Base-by-base conservation (phyloP, 2,888 invertebrate species). In the Hirtodrosophila histrioides region DNA sequence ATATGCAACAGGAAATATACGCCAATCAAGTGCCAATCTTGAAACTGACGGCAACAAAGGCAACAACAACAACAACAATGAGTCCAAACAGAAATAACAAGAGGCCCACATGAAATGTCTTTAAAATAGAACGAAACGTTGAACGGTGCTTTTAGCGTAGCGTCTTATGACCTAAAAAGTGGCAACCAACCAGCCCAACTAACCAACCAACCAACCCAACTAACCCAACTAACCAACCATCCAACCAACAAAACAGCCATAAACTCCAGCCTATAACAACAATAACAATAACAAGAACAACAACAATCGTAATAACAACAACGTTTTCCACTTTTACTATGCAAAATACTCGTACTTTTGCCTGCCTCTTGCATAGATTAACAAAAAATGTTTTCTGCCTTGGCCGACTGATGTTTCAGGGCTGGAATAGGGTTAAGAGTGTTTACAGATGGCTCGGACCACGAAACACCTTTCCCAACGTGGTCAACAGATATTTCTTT, bases 1-100 rank as follows among this genome's bases (percentile, higher is more conserved):
- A 88, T 90, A 90, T 89, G 80, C 89, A 90, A 86, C 89, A 88
- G 90, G 89, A 89, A 90, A 88, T 89, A 82, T 87, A 87, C 86
- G 90, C 89, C 89, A 89, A 90, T 89, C 89, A 89, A 89, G 80
- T 88, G 89, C 89, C 89, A 90, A 90, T 90, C 89, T 88, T 60
- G 69, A 73, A 68, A 62, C 80, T 83, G 89, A 86, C 88, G 78
- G 78, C 80, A 69, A 43, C 74, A 75, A 57, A 54, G 69, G 40
- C 56, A 58, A 11, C 44, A 43, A 44, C 37, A 58, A 58, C 33
- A 61, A 40, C 63, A 65, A 53, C 62, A 45, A 49, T 37, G 12
- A 35, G 44, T 35, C 33, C n/a, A 43, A 45, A 36, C 51, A 68
- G 50, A 40, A 50, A 53, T 54, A 57, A 61, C 55, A 72, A 35